Evolutionary conservation across 2,113 vertebrate species (phyloP).

Genomic region (Takifugu bimaculatus): DNA sequence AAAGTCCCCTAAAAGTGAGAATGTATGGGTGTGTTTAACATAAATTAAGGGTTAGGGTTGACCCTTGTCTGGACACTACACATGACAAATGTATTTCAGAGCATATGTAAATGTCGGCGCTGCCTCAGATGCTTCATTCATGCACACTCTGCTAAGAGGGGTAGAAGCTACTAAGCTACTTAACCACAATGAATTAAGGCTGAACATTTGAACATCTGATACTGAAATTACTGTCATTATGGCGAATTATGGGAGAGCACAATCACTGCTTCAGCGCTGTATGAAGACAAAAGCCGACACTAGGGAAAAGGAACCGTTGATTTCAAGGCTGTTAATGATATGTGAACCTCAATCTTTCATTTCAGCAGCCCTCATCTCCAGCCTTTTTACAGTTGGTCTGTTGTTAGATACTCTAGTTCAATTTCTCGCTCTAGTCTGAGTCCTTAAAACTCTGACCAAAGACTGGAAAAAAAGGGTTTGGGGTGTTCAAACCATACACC

Average conservation of each 20-base stretch:
- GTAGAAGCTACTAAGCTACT: conserved; percentile 62
- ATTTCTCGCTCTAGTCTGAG: no score
- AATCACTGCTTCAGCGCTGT: conserved; percentile 64
- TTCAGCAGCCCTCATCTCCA: conserved; percentile 47
- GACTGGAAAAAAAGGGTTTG: no score
- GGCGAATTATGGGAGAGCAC: conserved; percentile 62
- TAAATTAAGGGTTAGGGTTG: not conserved
- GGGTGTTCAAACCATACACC: no score
- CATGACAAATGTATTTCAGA: conserved; percentile 4
- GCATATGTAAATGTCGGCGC: conserved; percentile 25
- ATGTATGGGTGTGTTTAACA: no score
- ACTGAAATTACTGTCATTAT: conserved; percentile 69
- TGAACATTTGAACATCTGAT: conserved; percentile 68
- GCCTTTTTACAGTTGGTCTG: conserved; percentile 49
- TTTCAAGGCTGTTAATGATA: conserved; percentile 57
- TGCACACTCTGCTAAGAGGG: conserved; percentile 53
- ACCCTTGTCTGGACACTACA: conserved; percentile 1
- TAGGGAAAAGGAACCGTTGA: conserved; percentile 56
- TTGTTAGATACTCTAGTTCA: conserved; percentile 31
- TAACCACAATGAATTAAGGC: conserved; percentile 67
- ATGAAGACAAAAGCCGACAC: conserved; percentile 63
- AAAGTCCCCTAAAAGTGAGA: no score
- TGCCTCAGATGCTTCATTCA: conserved; percentile 36
- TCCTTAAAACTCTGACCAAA: no score
- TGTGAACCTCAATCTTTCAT: conserved; percentile 62